A percentile compares a stretch with the other conserved stretches of the same genome.
Evolutionary conservation across 2,113 vertebrate species (phyloP).

Genomic region (Puntigrus tetrazona): DNA sequence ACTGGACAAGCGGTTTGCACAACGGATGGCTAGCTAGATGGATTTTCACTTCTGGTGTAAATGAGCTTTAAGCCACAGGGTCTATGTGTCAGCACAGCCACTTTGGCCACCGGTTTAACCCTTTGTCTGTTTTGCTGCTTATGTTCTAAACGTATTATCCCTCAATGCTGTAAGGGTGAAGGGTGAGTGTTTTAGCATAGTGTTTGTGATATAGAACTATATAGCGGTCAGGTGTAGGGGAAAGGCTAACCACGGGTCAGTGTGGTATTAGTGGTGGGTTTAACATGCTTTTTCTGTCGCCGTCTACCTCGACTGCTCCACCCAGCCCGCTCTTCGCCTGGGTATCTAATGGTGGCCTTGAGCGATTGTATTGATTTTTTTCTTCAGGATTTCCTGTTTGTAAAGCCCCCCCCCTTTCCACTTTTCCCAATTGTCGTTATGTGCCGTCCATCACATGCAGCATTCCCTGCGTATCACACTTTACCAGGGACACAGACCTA

Average conservation of each 20-base stretch:
- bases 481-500: not conserved
- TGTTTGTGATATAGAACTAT: conserved; percentile 2
- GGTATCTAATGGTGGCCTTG: conserved; percentile 41
- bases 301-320: not conserved
- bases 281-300: conserved; percentile 22
- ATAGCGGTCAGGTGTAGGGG: conserved; percentile 37
- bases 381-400: conserved; percentile 43
- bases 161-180: not conserved
- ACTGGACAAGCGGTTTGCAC: not conserved
- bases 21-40: not conserved
- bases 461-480: not conserved
- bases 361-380: conserved; percentile 46
- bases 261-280: conserved; percentile 39
- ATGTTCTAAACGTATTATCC: conserved; percentile 21
- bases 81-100: not conserved
- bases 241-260: conserved; percentile 39
- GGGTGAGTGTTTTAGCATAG: conserved; percentile 2
- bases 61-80: not conserved
- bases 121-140: not conserved
- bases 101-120: not conserved
- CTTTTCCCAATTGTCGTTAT: not conserved
- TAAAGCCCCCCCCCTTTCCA: not conserved
- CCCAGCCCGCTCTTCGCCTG: not conserved
- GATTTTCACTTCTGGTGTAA: not conserved
- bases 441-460: not conserved